These are phyloP conservation scores for Epizoanthus scotinus DNA, from an alignment of 92 coral and sea anemone species.

Conservation along the genomic window DNA sequence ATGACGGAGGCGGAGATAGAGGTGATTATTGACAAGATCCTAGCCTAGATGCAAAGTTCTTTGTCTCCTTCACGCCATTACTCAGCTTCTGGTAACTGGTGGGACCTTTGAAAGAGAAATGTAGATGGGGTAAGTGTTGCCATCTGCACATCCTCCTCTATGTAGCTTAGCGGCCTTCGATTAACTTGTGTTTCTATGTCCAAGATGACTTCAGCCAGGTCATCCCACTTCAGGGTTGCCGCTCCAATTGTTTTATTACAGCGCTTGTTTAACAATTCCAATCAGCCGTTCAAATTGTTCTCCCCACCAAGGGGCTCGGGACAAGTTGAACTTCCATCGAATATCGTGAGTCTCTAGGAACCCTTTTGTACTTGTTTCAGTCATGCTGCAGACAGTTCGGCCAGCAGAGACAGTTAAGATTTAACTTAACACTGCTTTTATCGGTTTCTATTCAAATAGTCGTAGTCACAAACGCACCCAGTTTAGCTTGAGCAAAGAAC, in stretches of 20 bases:
- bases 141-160: constrained; percentile 1
- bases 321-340: too few species aligned
- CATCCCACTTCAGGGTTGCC: background rate
- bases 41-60: background rate
- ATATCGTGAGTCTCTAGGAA: too few species aligned
- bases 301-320: too few species aligned
- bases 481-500: too few species aligned
- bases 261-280: background rate
- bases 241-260: background rate
- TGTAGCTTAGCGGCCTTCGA: background rate
- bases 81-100: background rate
- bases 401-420: too few species aligned
- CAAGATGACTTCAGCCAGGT: background rate
- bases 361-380: too few species aligned
- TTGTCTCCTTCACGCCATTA: background rate
- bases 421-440: too few species aligned
- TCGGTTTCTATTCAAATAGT: too few species aligned
- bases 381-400: too few species aligned
- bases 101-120: background rate
- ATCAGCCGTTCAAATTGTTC: constrained; percentile 6
- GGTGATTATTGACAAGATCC: too few species aligned
- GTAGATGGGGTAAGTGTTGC: background rate
- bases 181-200: background rate
- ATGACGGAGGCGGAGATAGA: too few species aligned
- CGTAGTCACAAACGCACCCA: too few species aligned